Evolutionary conservation across 2,888 invertebrate species (phyloP), one percentile per base, ranked within the genome.

Genomic region (Matsumyia berberina): DNA sequence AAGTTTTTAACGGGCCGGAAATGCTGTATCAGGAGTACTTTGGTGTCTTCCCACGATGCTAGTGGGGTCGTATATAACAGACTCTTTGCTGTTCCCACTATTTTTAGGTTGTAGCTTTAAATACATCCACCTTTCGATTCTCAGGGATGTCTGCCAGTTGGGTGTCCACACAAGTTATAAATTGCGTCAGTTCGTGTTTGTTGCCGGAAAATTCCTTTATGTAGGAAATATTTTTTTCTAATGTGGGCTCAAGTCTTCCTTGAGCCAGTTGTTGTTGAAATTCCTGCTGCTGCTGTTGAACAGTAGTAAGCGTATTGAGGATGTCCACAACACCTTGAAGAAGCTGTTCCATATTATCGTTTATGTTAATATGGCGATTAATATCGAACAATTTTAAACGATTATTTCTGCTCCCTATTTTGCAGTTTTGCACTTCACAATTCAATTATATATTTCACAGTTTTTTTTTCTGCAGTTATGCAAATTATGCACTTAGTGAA

Each of bases 131-230:
- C 33, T 31, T 53, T 53, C 15, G 31, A 33, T 29, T 29, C 29
- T n/a, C n/a, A n/a, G n/a, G n/a, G n/a, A n/a, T n/a, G n/a, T n/a
- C n/a, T n/a, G n/a, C n/a, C n/a, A n/a, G n/a, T n/a, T n/a, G n/a
- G n/a, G n/a, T n/a, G n/a, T n/a, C n/a, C n/a, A n/a, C n/a, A n/a
- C 53, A 53, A 31, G 53, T 53, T n/a, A 53, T 8, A 15, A 53
- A 53, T 53, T 53, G 53, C 3, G 33, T 53, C 31, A 53, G 53
- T 15, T 53, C 33, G 11, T 31, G 24, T 53, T 53, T 53, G 1
- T 53, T 31, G 12, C 53, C 53, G 53, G 53, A 29, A 31, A 53
- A 53, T 31, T 53, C 12, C 31, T 53, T 53, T 31, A 31, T 53
- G 31, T 31, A 53, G 2, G n/a, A 29, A 31, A 53, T 53, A 31